Base-by-base conservation (phyloP, 2,888 invertebrate genomes). In the Loripinus fragilis region DNA sequence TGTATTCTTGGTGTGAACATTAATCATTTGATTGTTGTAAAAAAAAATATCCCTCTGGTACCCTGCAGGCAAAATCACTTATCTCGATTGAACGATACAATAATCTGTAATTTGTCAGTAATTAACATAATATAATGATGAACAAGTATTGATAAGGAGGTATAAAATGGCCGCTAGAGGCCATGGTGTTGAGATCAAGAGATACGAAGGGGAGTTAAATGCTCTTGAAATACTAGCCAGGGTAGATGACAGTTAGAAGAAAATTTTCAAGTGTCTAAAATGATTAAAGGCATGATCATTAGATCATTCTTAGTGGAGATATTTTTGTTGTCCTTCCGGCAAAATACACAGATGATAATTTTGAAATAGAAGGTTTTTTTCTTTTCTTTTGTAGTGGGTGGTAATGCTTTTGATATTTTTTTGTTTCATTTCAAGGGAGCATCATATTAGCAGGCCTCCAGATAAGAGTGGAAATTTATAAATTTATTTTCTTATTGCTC, bases 81-180 rank as follows among this genome's bases (percentile, higher is more conserved):
- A 81, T 83, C 83, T 66, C 50, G 78, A 83, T 76, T 60, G 68
- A 74, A 74, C 74, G 80, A 83, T 78, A 83, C 78, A 78, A 83
- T 76, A 81, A 74, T 78, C 83, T 83, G 74, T 83, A 80, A 83
- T 83, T 83, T 83, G 83, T 83, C 83, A 76, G 65, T 81, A 77
- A 83, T 83, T 83, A 83, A 76, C 83, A 83, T 83, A 83, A 83
- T 80, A 78, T 78, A 33, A 60, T 60, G 60, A 60, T 60, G 60
- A 17, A 60, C 60, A 60, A 60, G 60, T 60, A 60, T 28, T 5
- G 60, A 60, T 60, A 60, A 74, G 65, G 76, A 68, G 76, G 76
- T 69, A 68, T 80, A 72, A 83, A 73, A 74, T 74, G 72, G 78
- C 70, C 71, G 52, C 17, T n/a, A 67, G 79, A 77, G 65, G 23